These are phyloP conservation scores for Enteromius viviparus DNA, from an alignment of 2,797 vertebrate species.

Conservation along the genomic window DNA sequence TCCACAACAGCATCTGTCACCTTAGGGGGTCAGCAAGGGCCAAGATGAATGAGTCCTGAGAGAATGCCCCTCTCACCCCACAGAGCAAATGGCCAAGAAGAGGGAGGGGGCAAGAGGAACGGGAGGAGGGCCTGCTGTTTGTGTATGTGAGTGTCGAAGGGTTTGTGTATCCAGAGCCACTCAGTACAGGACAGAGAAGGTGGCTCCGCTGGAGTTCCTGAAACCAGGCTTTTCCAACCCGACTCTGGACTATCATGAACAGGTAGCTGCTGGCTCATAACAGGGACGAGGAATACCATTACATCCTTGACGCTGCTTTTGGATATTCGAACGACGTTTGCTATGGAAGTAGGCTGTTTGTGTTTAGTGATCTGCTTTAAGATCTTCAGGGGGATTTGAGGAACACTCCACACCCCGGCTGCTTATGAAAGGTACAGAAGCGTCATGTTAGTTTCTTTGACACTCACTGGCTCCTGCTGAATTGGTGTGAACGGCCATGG, in stretches of 20 bases:
- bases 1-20: conserved; percentile 95
- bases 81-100: conserved; percentile 95
- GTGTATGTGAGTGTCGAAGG: conserved; percentile 63
- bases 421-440: conserved; percentile 74
- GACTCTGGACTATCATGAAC: conserved; percentile 80
- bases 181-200: conserved; percentile 68
- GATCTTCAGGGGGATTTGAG: conserved; percentile 19
- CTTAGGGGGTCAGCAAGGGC: conserved; percentile 82
- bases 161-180: conserved; percentile 47
- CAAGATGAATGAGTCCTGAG: conserved; percentile 96
- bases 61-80: conserved; percentile 78
- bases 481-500: conserved; percentile 69
- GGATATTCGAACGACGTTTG: conserved; percentile 40
- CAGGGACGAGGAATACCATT: conserved; percentile 26
- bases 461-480: conserved; percentile 56
- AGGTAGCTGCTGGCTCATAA: conserved; percentile 31
- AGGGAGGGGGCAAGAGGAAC: conserved; percentile 81
- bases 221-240: conserved; percentile 82
- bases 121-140: conserved; percentile 69
- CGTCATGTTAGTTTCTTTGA: conserved; percentile 55
- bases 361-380: conserved; percentile 10
- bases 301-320: conserved; percentile 7
- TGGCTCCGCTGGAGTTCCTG: conserved; percentile 46
- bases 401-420: conserved; percentile 43
- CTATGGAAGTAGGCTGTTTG: conserved; percentile 58